phyloP scores from a whole-genome alignment of 2,113 vertebrate species.

The Lichenostomus cassidix region DNA sequence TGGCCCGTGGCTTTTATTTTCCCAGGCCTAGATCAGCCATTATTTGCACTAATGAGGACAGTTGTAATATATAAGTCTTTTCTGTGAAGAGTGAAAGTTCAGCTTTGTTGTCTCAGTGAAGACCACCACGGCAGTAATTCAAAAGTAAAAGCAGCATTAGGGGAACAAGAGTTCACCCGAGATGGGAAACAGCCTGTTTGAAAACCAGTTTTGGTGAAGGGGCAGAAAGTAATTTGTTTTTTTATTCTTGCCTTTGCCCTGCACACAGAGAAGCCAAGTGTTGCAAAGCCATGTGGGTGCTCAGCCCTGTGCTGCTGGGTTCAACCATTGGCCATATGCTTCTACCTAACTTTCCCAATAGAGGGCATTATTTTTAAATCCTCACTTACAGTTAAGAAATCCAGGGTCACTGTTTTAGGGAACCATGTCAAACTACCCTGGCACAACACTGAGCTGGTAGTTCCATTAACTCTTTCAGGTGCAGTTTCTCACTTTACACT shows the following conservation, averaged over 20 bases:
- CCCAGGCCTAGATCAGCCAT: conserved; percentile 39
- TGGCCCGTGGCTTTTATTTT: conserved; percentile 49
- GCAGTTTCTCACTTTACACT: background rate
- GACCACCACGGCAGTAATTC: conserved; percentile 58
- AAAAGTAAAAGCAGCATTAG: conserved; percentile 28
- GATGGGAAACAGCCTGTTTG: background rate
- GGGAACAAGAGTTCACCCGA: conserved; percentile 13
- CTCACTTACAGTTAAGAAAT: background rate
- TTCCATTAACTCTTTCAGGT: background rate
- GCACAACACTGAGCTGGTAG: background rate
- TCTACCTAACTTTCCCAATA: background rate
- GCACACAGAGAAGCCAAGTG: background rate
- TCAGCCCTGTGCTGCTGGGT: background rate
- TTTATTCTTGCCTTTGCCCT: background rate
- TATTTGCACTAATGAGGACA: conserved; percentile 63
- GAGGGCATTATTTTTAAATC: conserved; percentile 7
- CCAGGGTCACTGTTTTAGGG: background rate
- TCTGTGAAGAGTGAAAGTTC: conserved; percentile 12
- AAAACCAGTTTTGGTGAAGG: background rate
- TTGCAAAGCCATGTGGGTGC: background rate
- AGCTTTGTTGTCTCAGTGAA: conserved; percentile 25
- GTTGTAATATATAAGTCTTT: conserved; percentile 17
- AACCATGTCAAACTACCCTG: background rate
- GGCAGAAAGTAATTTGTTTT: conserved; percentile 24
- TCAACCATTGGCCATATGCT: background rate